These are phyloP conservation scores for Tragelaphus imberbis DNA, from an alignment of 2,113 vertebrate genomes.

Conservation along the genomic window DNA sequence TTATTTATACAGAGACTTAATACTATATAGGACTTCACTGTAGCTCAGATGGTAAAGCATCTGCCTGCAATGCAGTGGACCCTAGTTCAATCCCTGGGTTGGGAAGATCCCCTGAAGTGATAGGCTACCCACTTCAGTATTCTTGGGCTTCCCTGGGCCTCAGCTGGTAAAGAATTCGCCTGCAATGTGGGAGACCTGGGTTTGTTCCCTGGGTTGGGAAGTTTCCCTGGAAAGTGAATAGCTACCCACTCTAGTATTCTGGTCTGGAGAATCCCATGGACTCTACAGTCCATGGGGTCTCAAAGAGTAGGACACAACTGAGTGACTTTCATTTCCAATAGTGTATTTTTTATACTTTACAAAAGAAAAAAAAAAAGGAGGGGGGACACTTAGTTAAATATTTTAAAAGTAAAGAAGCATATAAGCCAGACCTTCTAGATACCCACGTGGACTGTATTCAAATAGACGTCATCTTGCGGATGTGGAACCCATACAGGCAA, in stretches of 20 bases:
- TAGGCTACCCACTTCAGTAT: not conserved
- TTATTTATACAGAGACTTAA: not conserved
- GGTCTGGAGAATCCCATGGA: not conserved
- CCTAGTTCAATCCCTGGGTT: not conserved
- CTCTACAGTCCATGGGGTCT: not conserved
- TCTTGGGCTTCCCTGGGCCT: not conserved
- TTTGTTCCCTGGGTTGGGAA: not conserved
- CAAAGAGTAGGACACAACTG: not conserved
- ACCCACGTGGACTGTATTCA: rapidly evolving
- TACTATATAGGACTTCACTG: not conserved
- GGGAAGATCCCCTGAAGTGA: not conserved
- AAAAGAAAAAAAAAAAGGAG: not conserved
- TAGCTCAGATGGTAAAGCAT: not conserved
- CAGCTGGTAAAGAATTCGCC: not conserved
- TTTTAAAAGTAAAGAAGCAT: not conserved
- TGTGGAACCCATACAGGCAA: rapidly evolving
- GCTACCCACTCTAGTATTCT: not conserved
- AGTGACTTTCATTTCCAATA: not conserved
- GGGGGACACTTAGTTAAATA: not conserved
- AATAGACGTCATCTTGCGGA: rapidly evolving
- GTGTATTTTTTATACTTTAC: too few relatives aligned
- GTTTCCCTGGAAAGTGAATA: not conserved
- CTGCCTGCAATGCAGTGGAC: not conserved
- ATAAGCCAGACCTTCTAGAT: not conserved
- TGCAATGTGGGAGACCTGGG: not conserved